phyloP scores from a whole-genome alignment of 1,140 invertebrate genomes.

The Penaeus japonicus region DNA sequence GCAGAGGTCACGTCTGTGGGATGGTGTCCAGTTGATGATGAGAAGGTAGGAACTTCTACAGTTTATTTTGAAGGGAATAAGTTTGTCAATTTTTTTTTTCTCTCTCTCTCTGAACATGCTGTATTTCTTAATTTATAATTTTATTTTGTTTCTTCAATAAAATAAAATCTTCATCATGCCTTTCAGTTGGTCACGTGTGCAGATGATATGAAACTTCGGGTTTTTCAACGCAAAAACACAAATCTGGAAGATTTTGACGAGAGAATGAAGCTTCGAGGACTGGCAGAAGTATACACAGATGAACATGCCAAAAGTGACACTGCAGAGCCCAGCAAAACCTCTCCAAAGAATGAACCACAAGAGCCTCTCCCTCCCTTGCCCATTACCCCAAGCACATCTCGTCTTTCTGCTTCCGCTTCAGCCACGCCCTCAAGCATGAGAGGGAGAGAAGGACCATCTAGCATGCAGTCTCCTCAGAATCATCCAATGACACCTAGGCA shows the following conservation, averaged over 20 bases:
- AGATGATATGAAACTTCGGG: constrained; percentile 42
- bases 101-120: too few relatives aligned
- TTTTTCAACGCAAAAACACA: constrained; percentile 29
- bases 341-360: neutral
- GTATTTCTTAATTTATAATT: neutral
- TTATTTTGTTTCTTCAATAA: neutral
- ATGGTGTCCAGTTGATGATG: constrained; percentile 72
- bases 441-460: too few relatives aligned
- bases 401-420: neutral
- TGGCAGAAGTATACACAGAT: constrained; percentile 1
- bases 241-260: constrained; percentile 44
- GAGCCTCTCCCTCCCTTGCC: neutral
- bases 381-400: constrained; percentile 37
- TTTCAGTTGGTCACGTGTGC: constrained; percentile 46
- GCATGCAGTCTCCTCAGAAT: neutral
- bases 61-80: neutral
- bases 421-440: neutral
- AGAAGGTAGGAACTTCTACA: constrained; percentile 64
- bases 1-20: constrained; percentile 86
- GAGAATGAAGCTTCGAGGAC: constrained; percentile 24
- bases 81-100: too few relatives aligned
- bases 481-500: neutral
- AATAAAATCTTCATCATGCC: neutral
- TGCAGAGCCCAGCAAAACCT: neutral
- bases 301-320: neutral